Evolutionary conservation across 2,888 invertebrate species (phyloP), one percentile per base, ranked within the genome.

Genomic region (Hyppa rectilinea): DNA sequence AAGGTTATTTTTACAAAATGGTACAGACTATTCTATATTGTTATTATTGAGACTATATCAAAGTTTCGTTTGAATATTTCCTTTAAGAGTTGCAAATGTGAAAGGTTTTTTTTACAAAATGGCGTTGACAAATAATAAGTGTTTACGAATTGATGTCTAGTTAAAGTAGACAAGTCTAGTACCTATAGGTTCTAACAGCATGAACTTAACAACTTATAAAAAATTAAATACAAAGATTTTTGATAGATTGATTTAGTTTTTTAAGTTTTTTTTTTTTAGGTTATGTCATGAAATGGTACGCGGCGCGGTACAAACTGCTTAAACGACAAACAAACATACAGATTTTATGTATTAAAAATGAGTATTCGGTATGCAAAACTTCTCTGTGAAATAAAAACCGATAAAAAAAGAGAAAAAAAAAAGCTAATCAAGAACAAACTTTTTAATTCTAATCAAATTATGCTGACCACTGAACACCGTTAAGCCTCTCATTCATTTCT

Each of bases 271-370:
- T n/a, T n/a, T n/a, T n/a, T n/a, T n/a, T n/a, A n/a, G n/a, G n/a
- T n/a, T n/a, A n/a, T n/a, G n/a, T n/a, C n/a, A n/a, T n/a, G n/a
- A n/a, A n/a, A n/a, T n/a, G n/a, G n/a, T n/a, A n/a, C n/a, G 84
- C 70, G 63, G 47, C 68, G 60, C 72, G 72, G 77, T 76, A 75
- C 73, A 78, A 82, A 86, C 82, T 84, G 83, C 86, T 85, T 87
- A 86, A 87, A 90, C 84, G 87, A 88, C 90, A 89, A 88, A 91
- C 90, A 89, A 89, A 90, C 89, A 90, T 83, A 87, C 85, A 87
- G 75, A 79, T 81, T 83, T 76, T 78, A 78, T 78, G 75, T 83
- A 78, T 79, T 83, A 63, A 68, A 77, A 77, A 78, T 81, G 56
- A 64, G 75, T 74, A 75, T 83, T 79, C n/a, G n/a, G n/a, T n/a